phyloP scores from a whole-genome alignment of 1,140 invertebrate species.

The Epicauta chinensis region DNA sequence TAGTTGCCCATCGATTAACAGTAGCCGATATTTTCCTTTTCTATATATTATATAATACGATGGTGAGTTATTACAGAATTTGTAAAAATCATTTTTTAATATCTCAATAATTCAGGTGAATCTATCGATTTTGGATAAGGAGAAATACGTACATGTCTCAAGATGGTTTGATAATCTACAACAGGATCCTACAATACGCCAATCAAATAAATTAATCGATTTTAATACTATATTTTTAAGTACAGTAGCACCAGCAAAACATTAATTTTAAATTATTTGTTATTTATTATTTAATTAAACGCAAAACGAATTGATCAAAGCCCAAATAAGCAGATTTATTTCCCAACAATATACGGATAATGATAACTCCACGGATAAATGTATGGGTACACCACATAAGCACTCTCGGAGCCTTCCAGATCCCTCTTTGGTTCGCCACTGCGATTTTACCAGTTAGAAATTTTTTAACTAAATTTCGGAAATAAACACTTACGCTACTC shows the following conservation, averaged over 20 bases:
- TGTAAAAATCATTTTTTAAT: slow-evolving; percentile 1
- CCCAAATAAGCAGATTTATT: slow-evolving; percentile 1
- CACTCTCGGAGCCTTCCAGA: slow-evolving; percentile 11
- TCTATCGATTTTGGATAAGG: slow-evolving; percentile 52
- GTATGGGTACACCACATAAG: slow-evolving; percentile 13
- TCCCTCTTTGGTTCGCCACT: slow-evolving; percentile 4
- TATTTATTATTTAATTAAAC: too few relatives aligned
- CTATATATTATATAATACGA: slow-evolving; percentile 48
- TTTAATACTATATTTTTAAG: slow-evolving; percentile 50
- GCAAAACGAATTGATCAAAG: neutral
- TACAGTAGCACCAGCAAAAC: slow-evolving; percentile 43
- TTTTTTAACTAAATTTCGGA: neutral
- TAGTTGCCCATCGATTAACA: slow-evolving; percentile 51
- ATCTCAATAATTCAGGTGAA: slow-evolving; percentile 36
- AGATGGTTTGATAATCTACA: slow-evolving; percentile 64
- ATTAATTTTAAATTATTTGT: slow-evolving; percentile 29
- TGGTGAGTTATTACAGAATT: slow-evolving; percentile 42
- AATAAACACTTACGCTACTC: neutral
- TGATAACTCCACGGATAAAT: slow-evolving; percentile 13
- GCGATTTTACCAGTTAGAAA: neutral
- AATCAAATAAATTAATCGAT: slow-evolving; percentile 50
- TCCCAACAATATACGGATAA: slow-evolving; percentile 10
- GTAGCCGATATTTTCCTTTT: slow-evolving; percentile 54
- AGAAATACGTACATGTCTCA: slow-evolving; percentile 54
- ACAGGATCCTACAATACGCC: slow-evolving; percentile 50